Percentiles rank a stretch among this genome's conserved stretches.
phyloP scores from a whole-genome alignment of 2,113 vertebrate species.

The Martes martes region DNA sequence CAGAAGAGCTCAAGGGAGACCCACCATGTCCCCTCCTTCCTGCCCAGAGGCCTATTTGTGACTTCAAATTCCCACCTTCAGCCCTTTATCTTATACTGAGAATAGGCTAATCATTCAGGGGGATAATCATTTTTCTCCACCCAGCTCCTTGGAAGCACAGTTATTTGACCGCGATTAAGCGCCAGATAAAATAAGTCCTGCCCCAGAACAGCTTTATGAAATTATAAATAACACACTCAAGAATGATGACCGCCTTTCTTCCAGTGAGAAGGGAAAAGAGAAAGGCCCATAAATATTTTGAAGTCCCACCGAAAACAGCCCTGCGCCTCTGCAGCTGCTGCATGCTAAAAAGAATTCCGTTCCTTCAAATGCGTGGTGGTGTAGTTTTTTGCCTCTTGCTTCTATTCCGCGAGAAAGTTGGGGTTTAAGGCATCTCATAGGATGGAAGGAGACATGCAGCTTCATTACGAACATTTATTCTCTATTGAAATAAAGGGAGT shows the following conservation, averaged over 20 bases:
- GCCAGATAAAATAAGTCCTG: conserved; percentile 90
- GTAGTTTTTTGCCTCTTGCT: conserved; percentile 36
- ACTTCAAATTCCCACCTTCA: conserved; percentile 56
- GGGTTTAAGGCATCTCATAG: not conserved
- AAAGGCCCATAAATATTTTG: conserved; percentile 81
- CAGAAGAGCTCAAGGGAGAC: conserved; percentile 44
- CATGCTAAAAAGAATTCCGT: conserved; percentile 68
- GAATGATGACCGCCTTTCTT: conserved; percentile 88
- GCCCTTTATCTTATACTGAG: conserved; percentile 69
- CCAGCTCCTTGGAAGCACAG: conserved; percentile 67
- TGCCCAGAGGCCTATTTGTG: conserved; percentile 81
- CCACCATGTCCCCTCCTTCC: conserved; percentile 48
- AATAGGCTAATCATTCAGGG: conserved; percentile 53
- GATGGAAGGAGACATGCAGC: not conserved
- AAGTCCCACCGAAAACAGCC: conserved; percentile 72
- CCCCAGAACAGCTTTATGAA: conserved; percentile 91
- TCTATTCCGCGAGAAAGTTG: not conserved
- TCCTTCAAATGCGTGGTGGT: conserved; percentile 49
- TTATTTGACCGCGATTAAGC: conserved; percentile 87
- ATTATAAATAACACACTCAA: conserved; percentile 87
- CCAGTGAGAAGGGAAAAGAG: conserved; percentile 78
- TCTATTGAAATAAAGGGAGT: not conserved
- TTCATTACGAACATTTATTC: not conserved
- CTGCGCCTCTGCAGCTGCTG: conserved; percentile 63
- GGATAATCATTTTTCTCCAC: conserved; percentile 60